Base-by-base conservation (phyloP, 2,888 invertebrate species). In the Drosophila meridiana region DNA sequence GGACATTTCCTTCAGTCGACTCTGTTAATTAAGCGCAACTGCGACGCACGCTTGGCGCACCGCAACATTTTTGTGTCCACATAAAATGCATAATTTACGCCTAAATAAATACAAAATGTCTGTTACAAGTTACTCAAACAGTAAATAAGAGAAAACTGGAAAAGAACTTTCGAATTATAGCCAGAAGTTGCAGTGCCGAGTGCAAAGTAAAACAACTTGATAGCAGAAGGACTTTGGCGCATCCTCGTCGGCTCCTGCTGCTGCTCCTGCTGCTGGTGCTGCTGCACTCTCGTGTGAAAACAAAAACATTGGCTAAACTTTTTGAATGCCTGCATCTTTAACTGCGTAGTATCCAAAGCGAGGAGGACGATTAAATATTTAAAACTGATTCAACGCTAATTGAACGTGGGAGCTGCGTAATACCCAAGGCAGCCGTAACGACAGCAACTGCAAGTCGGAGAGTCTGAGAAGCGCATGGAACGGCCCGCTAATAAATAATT, bases 1-100 rank as follows among this genome's bases (percentile, higher is more conserved):
- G 79, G 84, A 82, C 87, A 87, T 82, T 86, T 89, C 86, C 72
- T 79, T 88, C 80, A 88, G 90, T 90, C 89, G 83, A 80, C 83
- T 78, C 76, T 78, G 87, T 88, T 80, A 88, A 88, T 88, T 83
- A 75, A 82, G 71, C 77, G 56, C 76, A 86, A 83, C 73, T 80
- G 75, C 89, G 76, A 74, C 90, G 82, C 86, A 76, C 76, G 82
- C 77, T 20, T 20, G 20, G 65, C 50, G 72, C 86, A 75, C 73
- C 73, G 83, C 72, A 73, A 67, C 58, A 64, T 62, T 66, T 36
- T 14, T 14, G 13, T 30, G 53, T 28, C 40, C 50, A 36, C 32
- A 59, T 47, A 64, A 53, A 73, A 67, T 70, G 70, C 60, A 47
- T 47, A 67, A 65, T 72, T 77, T 67, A 72, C 80, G 77, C 73